Evolutionary conservation across 2,888 invertebrate genomes (phyloP).

Genomic region (Lasioglossum zephyrum): DNA sequence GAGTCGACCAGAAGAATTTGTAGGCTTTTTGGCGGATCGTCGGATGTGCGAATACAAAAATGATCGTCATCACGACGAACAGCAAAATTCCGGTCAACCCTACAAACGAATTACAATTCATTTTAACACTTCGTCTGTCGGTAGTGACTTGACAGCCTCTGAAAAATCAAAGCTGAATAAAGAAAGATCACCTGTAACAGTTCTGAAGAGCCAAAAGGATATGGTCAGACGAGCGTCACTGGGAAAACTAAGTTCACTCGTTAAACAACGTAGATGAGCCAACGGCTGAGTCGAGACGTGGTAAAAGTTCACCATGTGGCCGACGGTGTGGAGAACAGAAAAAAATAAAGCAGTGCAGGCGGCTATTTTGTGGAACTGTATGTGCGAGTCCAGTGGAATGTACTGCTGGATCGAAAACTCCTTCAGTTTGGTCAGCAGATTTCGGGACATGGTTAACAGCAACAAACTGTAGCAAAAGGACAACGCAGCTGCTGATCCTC

Average conservation of each 20-base stretch:
- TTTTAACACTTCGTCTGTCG: too few species aligned
- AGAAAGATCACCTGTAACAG: constrained; percentile 91
- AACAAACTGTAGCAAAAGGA: constrained; percentile 97
- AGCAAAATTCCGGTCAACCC: constrained; percentile 94
- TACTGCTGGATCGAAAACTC: constrained; percentile 97
- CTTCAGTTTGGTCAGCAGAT: constrained; percentile 96
- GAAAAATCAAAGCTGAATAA: too few species aligned
- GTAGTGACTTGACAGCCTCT: background rate
- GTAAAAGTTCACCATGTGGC: constrained; percentile 98
- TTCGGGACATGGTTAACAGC: constrained; percentile 96
- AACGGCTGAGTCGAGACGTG: constrained; percentile 98
- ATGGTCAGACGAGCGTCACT: constrained; percentile 97
- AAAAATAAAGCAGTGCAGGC: constrained; percentile 98
- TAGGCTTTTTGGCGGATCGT: constrained; percentile 96
- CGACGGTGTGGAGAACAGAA: constrained; percentile 95
- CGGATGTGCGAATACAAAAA: constrained; percentile 98
- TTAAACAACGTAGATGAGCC: constrained; percentile 95
- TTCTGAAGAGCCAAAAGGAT: constrained; percentile 97
- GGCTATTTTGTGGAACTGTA: constrained; percentile 98
- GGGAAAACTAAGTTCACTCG: constrained; percentile 96
- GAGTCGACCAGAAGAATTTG: constrained; percentile 97
- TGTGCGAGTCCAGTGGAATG: constrained; percentile 96
- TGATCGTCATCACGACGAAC: constrained; percentile 96
- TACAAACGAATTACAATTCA: constrained; percentile 78
- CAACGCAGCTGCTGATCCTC: constrained; percentile 96